These are phyloP conservation scores for Poicephalus gulielmi DNA, from an alignment of 2,113 vertebrate species.

Conservation along the genomic window DNA sequence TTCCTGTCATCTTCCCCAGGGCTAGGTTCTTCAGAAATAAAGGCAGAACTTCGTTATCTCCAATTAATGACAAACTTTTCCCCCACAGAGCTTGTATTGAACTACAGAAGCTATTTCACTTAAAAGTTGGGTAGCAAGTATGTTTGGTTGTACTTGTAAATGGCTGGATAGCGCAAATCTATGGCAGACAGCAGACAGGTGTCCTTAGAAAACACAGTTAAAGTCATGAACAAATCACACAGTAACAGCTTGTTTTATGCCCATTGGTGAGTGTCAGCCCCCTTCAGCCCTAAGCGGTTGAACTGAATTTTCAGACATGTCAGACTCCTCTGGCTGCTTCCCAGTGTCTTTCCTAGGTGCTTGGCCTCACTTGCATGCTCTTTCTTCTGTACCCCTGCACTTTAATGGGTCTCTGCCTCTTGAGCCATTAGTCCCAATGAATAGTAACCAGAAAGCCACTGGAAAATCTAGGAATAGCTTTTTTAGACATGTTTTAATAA, in stretches of 20 bases:
- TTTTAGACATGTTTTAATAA: neutral
- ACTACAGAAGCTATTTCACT: neutral
- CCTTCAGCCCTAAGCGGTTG: neutral
- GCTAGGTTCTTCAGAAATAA: neutral
- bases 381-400: neutral
- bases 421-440: neutral
- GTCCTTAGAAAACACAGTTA: neutral
- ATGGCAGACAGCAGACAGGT: neutral
- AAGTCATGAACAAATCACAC: neutral
- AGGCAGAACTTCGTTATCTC: neutral
- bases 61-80: neutral
- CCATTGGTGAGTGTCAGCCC: neutral
- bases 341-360: neutral
- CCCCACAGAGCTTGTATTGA: accelerated
- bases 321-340: neutral
- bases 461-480: neutral
- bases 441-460: neutral
- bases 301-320: neutral
- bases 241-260: neutral
- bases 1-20: neutral
- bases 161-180: neutral
- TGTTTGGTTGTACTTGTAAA: neutral
- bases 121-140: neutral
- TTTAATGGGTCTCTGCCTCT: neutral
- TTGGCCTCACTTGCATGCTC: neutral